Conservation (phyloP, 1,140 invertebrate species). For the Drosophila trapezifrons region DNA sequence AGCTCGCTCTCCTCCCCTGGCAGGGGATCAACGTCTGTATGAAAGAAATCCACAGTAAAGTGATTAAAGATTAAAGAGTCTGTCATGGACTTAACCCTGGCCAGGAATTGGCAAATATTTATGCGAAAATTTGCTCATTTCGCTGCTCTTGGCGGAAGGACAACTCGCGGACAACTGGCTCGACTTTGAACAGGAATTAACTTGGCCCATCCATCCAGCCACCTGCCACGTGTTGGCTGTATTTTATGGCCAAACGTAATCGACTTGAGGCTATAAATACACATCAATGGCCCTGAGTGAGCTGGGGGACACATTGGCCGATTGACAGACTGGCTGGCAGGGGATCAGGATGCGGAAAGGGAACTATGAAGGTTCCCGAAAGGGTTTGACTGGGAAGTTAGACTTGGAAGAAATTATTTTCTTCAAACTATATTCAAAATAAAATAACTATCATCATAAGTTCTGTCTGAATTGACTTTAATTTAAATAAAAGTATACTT, state of each 20-base stretch:
- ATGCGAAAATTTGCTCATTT: conserved; percentile 53
- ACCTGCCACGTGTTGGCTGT: conserved; percentile 31
- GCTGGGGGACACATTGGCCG: conserved; percentile 19
- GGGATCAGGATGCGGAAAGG: conserved; percentile 21
- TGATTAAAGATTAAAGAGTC: neutral
- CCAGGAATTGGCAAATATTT: conserved; percentile 52
- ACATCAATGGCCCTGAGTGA: conserved; percentile 42
- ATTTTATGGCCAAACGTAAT: conserved; percentile 45
- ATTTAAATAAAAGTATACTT: conserved; percentile 4
- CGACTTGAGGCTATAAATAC: conserved; percentile 62
- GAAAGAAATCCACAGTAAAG: neutral
- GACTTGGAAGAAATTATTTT: neutral
- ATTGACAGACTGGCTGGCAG: conserved; percentile 5
- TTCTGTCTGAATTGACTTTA: neutral
- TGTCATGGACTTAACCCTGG: conserved; percentile 22
- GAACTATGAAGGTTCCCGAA: neutral
- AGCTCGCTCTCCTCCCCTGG: conserved; percentile 58
- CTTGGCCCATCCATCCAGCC: conserved; percentile 12
- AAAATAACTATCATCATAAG: neutral
- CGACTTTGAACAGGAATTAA: conserved; percentile 10
- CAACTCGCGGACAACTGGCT: conserved; percentile 28
- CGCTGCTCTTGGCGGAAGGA: conserved; percentile 33
- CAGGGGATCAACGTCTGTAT: conserved; percentile 68
- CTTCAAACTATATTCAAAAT: neutral
- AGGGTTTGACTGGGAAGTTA: neutral